A percentile compares a stretch with the other conserved stretches of the same genome.
phyloP scores from a whole-genome alignment of 2,888 invertebrate genomes.

The Nemoura dubitans region DNA sequence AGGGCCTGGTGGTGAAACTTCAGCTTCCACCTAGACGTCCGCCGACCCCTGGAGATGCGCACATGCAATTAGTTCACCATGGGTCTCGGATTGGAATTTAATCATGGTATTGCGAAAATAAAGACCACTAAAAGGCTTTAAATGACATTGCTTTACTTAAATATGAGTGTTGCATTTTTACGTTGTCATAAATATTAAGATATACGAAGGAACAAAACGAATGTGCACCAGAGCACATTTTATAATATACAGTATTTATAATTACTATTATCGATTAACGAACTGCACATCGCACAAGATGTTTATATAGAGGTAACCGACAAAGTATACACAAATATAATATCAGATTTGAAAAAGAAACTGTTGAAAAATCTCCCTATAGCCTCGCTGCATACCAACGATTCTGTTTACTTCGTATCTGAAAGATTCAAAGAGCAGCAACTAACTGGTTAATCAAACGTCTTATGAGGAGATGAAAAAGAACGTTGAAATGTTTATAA shows the following conservation, averaged over 20 bases:
- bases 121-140: no score
- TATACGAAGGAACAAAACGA: no score
- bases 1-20: conserved; percentile 84
- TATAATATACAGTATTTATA: no score
- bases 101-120: no score
- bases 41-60: conserved; percentile 59
- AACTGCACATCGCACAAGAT: no score
- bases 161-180: no score
- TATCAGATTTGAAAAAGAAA: background rate
- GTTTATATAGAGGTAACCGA: no score
- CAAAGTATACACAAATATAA: background rate
- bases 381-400: background rate
- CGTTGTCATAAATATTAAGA: no score
- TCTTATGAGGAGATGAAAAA: background rate
- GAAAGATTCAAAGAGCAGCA: background rate
- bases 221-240: no score
- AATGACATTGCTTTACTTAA: no score
- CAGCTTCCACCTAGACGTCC: conserved; percentile 76
- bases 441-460: background rate
- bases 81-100: no score
- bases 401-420: background rate
- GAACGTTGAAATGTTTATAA: conserved; percentile 15
- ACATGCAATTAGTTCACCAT: background rate
- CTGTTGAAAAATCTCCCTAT: conserved; percentile 21
- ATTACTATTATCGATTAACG: no score